Base-by-base conservation (phyloP, 2,888 invertebrate species). In the Euclidia mi region DNA sequence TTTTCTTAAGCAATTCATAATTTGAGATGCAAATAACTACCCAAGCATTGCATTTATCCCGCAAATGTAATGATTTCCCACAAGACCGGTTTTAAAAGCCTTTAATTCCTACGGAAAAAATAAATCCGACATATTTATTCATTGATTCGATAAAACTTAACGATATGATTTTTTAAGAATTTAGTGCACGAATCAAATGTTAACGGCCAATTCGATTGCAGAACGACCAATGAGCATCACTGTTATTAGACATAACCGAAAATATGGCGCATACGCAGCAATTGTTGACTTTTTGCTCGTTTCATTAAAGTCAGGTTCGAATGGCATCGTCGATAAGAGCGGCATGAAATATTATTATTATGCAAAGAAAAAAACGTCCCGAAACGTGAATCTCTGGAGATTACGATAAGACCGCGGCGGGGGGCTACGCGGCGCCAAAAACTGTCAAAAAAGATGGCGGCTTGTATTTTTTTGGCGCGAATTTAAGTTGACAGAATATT, bases 381-480 rank as follows among this genome's bases (percentile, higher is more conserved):
- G 65, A 79, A 81, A 78, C 76, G 75, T 67, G 81, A 80, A 85
- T 81, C 76, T 80, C 65, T 48, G 14, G 45, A 85, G 83, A 88
- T 87, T 80, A 77, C 82, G 87, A 88, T 87, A 88, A 84, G 67
- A 51, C 58, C 72, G 53, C 77, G 71, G 79, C 76, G 72, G 87
- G 88, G 79, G 79, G 76, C 66, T 66, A 44, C 50, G 62, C 76
- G 85, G 82, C 87, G 84, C 85, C 84, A 85, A 85, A 87, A 86
- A 84, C 75, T 84, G 83, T 79, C 81, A 86, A 87, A 88, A 85
- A 86, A 85, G 56, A 71, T 73, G 75, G 72, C 71, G 72, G 51
- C 43, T 29, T 62, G 64, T 55, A 56, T 65, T 61, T 65, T 64
- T 56, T 51, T 56, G 56, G 65, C 76, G 75, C 74, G 70, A 78